A percentile compares a stretch with the other conserved stretches of the same genome.
Evolutionary conservation across 2,888 invertebrate genomes (phyloP).

Genomic region (Acrobasis repandana): DNA sequence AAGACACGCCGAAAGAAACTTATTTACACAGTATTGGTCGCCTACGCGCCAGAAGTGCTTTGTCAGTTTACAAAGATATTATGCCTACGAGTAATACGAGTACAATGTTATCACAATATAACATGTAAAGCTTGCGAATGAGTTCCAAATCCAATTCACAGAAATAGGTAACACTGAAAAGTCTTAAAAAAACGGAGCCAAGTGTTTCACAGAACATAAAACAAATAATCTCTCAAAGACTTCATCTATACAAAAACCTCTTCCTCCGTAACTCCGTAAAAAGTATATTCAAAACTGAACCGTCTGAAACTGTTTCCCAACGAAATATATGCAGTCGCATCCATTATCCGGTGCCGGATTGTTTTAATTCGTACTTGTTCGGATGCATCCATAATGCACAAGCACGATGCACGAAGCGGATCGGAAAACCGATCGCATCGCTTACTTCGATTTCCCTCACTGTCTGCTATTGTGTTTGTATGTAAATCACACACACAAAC

Average conservation of each 20-base stretch:
- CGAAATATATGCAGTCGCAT: slow-evolving; percentile 24
- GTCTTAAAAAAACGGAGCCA: too few relatives aligned
- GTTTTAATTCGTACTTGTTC: slow-evolving; percentile 36
- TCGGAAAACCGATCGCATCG: slow-evolving; percentile 67
- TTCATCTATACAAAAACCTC: neutral
- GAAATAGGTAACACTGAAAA: too few relatives aligned
- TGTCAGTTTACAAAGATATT: too few relatives aligned
- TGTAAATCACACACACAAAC: slow-evolving; percentile 66
- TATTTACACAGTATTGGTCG: too few relatives aligned
- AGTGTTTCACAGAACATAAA: too few relatives aligned
- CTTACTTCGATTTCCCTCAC: slow-evolving; percentile 75
- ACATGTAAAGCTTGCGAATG: too few relatives aligned
- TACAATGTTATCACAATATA: too few relatives aligned
- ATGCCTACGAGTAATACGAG: too few relatives aligned
- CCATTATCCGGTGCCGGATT: slow-evolving; percentile 37
- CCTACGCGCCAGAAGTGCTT: too few relatives aligned
- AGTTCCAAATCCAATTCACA: too few relatives aligned
- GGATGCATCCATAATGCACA: slow-evolving; percentile 61
- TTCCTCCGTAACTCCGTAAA: neutral
- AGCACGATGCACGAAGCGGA: slow-evolving; percentile 55
- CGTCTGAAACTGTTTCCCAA: slow-evolving; percentile 9
- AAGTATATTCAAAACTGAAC: neutral
- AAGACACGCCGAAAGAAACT: too few relatives aligned
- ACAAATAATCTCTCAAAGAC: too few relatives aligned
- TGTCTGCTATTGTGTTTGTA: slow-evolving; percentile 77